Conservation (phyloP, 2,113 vertebrate species). For the Mesocricetus auratus region DNA sequence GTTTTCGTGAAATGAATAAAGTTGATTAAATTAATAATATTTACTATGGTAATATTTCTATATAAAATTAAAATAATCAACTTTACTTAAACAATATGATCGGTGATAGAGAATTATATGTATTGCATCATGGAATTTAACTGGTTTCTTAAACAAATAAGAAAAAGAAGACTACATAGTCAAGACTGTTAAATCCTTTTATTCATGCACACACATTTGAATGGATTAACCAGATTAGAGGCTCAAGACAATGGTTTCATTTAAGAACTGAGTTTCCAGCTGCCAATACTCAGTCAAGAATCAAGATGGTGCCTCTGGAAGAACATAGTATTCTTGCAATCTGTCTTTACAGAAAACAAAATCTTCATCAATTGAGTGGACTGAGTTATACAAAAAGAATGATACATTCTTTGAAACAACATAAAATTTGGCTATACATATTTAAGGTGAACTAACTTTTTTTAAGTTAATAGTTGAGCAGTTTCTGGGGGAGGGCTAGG, state of each 20-base stretch:
- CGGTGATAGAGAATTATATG: background rate
- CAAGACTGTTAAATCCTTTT: background rate
- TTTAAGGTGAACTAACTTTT: slow-evolving; percentile 15
- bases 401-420: slow-evolving; percentile 35
- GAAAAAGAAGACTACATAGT: background rate
- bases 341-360: slow-evolving; percentile 39
- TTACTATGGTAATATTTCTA: background rate
- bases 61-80: background rate
- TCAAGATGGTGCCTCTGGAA: slow-evolving; percentile 73
- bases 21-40: background rate
- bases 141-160: background rate
- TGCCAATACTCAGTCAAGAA: slow-evolving; percentile 73
- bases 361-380: background rate
- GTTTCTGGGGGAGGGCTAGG: no score
- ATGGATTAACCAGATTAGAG: slow-evolving; percentile 62
- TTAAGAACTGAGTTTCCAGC: slow-evolving; percentile 61
- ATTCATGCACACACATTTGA: slow-evolving; percentile 60
- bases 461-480: background rate
- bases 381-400: slow-evolving; percentile 29
- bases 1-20: background rate
- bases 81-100: background rate
- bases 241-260: slow-evolving; percentile 42
- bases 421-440: background rate
- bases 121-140: background rate
- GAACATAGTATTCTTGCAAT: slow-evolving; percentile 59